These are phyloP conservation scores for Rostratula benghalensis DNA, from an alignment of 2,113 vertebrate genomes.

Conservation along the genomic window DNA sequence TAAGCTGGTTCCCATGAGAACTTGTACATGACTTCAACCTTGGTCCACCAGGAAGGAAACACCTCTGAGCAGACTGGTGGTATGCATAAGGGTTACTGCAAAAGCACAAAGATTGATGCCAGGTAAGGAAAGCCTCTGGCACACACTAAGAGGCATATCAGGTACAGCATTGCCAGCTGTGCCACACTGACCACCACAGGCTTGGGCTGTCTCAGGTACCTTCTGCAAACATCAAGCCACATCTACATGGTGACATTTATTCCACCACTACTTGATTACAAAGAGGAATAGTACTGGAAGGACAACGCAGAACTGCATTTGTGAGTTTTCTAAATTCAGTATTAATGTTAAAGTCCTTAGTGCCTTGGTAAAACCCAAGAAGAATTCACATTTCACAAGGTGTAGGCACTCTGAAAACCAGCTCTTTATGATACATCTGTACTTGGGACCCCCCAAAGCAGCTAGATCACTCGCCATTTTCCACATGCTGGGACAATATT, in stretches of 20 bases:
- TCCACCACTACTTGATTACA: neutral
- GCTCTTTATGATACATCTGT: neutral
- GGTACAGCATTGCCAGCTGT: neutral
- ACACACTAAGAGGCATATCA: neutral
- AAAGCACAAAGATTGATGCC: neutral
- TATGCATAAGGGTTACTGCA: neutral
- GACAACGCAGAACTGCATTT: neutral
- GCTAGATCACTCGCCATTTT: neutral
- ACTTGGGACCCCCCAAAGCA: neutral
- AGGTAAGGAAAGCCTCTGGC: neutral
- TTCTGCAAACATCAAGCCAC: neutral
- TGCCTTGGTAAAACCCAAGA: neutral
- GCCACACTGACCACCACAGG: neutral
- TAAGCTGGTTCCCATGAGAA: neutral
- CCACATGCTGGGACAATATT: neutral
- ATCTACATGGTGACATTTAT: neutral
- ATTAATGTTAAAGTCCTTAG: neutral
- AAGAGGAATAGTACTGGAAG: neutral
- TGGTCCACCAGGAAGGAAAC: neutral
- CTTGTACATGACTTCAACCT: neutral
- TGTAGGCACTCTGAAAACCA: neutral
- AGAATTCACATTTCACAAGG: neutral
- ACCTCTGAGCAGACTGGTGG: neutral
- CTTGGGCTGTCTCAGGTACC: neutral
- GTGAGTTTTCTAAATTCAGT: neutral